A percentile compares a stretch with the other conserved stretches of the same genome.
Evolutionary conservation across 2,888 invertebrate genomes (phyloP).

Genomic region (Melanotus villosus): DNA sequence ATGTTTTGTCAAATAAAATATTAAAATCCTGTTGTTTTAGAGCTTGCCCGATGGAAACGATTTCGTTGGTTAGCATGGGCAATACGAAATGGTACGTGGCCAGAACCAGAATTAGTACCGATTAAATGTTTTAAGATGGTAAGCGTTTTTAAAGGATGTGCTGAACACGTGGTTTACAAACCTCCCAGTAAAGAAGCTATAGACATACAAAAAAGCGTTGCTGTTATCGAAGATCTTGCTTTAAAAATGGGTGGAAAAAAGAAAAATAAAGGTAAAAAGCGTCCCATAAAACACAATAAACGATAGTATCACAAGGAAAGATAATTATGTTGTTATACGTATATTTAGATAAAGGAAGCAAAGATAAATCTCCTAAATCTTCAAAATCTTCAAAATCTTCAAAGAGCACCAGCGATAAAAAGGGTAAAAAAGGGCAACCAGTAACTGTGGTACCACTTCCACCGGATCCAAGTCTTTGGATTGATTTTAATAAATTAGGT

Average conservation of each 20-base stretch:
- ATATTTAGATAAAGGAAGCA: no score
- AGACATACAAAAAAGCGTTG: conserved; percentile 46
- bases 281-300: no score
- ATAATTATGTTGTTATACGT: no score
- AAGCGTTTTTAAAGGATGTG: conserved; percentile 55
- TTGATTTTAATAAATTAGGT: conserved; percentile 58
- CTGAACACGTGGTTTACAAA: conserved; percentile 42
- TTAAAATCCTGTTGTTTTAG: no score
- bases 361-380: background rate
- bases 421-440: conserved; percentile 22
- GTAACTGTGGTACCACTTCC: conserved; percentile 39
- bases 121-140: conserved; percentile 61
- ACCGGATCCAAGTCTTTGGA: conserved; percentile 60
- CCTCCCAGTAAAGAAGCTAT: conserved; percentile 45
- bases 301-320: no score
- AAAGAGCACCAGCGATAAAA: conserved; percentile 29
- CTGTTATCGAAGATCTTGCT: conserved; percentile 38
- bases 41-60: conserved; percentile 66
- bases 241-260: conserved; percentile 29
- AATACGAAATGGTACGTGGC: conserved; percentile 60
- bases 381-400: background rate
- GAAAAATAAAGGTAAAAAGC: conserved; percentile 35
- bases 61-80: conserved; percentile 70
- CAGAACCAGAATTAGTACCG: conserved; percentile 53
- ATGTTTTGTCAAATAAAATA: no score